Evolutionary conservation across 2,888 invertebrate genomes (phyloP), one percentile per base, ranked within the genome.

Genomic region (Anodontia alba): DNA sequence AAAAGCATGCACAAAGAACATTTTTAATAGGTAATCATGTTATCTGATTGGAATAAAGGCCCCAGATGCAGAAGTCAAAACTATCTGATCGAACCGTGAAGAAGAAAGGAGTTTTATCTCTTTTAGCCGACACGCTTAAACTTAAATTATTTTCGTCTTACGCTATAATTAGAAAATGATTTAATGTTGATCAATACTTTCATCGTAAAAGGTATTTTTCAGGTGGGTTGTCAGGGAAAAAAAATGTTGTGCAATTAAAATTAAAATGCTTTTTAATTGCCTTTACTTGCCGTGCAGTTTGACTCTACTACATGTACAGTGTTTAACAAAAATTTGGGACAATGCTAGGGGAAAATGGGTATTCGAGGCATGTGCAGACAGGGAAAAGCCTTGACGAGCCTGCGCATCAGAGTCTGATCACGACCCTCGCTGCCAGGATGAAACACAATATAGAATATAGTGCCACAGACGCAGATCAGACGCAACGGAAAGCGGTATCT

Each of bases 11-110:
- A 79, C 80, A 82, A 83, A 80, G 83, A 74, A 71, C 76, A 71
- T 73, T 73, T 80, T 83, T 76, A 77, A 75, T 70, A 73, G 68
- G 76, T 74, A 83, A 76, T 83, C 79, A 83, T 68, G 69, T 69
- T 69, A 69, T 69, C 69, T 69, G 69, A 62, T 62, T 62, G 33
- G 29, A 31, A 62, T 62, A 33, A 62, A 62, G 62, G 33, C 62
- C 29, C 62, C 62, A 62, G 62, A 62, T 62, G 62, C 62, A 10
- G 23, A 33, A 26, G 5, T 54, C 54, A 54, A 54, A 54, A 12
- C 54, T 54, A 54, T 54, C 54, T 54, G 54, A 54, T 54, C 54
- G 7, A 26, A 23, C 54, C 54, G 26, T 54, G 54, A 54, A 54
- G 54, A 26, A 3, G 23, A 54, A 54, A 54, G 26, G 54, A 26